These are phyloP conservation scores for Arnoldichthys spilopterus DNA, from an alignment of 2,797 vertebrate genomes.

Conservation along the genomic window DNA sequence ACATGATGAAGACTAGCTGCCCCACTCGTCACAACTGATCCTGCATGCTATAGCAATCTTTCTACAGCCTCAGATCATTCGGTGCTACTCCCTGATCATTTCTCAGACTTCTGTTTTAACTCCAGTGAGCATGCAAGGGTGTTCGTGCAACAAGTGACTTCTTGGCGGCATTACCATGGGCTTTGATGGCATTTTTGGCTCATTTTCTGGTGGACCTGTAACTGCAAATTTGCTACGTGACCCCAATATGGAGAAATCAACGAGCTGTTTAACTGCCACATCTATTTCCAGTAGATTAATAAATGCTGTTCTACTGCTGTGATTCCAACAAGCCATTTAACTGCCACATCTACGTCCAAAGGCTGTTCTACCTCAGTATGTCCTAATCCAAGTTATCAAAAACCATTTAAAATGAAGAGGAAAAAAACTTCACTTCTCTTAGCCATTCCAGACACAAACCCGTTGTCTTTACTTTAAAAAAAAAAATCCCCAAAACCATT, in stretches of 20 bases:
- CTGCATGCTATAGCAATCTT: background rate
- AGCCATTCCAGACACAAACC: constrained; percentile 79
- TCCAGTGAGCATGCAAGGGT: background rate
- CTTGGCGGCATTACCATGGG: background rate
- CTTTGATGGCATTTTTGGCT: background rate
- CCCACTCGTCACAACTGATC: background rate
- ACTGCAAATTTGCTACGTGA: background rate
- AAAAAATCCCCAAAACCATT: constrained; percentile 75
- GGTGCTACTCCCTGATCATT: background rate
- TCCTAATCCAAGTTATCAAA: constrained; percentile 64
- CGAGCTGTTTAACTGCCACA: constrained; percentile 74
- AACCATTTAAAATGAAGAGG: constrained; percentile 49
- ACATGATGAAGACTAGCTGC: background rate
- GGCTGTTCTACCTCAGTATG: constrained; percentile 71
- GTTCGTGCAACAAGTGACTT: background rate
- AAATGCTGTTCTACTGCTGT: constrained; percentile 79
- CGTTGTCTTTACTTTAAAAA: constrained; percentile 68
- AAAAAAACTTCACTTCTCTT: constrained; percentile 72
- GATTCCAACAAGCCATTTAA: constrained; percentile 68
- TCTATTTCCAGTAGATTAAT: constrained; percentile 76
- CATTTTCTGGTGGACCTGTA: background rate
- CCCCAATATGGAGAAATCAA: constrained; percentile 69
- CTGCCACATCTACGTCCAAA: constrained; percentile 80
- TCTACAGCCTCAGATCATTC: background rate
- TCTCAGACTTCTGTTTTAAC: background rate